phyloP scores from a whole-genome alignment of 2,113 vertebrate genomes.

The Aramus guarauna region DNA sequence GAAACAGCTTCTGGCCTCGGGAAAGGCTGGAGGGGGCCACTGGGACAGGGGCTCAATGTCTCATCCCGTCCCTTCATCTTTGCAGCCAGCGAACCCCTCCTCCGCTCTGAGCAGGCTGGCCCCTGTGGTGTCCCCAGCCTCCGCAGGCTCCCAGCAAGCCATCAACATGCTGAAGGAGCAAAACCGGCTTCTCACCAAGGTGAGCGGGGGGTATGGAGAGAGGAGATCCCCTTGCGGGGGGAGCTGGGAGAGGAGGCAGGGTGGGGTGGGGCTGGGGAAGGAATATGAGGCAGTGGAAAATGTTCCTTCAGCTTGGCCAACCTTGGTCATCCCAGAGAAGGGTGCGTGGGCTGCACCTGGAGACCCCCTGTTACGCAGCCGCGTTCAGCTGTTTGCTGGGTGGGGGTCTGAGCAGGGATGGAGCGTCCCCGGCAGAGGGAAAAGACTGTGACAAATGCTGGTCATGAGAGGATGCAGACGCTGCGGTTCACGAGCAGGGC shows the following conservation, averaged over 20 bases:
- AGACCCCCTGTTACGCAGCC: not conserved
- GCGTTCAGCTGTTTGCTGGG: not conserved
- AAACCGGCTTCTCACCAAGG: constrained; percentile 94
- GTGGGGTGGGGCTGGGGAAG: rapidly evolving
- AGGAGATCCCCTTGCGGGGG: not conserved
- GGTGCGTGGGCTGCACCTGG: not conserved
- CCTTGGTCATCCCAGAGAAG: not conserved
- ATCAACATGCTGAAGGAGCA: constrained; percentile 92
- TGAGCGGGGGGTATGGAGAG: not conserved
- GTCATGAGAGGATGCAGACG: not conserved
- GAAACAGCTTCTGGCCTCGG: not conserved
- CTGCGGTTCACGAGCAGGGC: not conserved
- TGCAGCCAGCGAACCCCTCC: constrained; percentile 65
- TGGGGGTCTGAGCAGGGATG: not conserved
- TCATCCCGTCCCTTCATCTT: not conserved
- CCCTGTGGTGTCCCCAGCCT: not conserved
- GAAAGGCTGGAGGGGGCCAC: not conserved
- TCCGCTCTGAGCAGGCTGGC: not conserved
- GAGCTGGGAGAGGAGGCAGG: not conserved
- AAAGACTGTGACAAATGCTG: not conserved
- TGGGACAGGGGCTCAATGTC: not conserved
- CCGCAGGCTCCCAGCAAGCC: constrained; percentile 78
- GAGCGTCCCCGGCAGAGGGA: not conserved
- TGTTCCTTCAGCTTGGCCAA: not conserved
- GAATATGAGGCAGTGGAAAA: not conserved